phyloP scores from a whole-genome alignment of 2,797 vertebrate genomes.

The Arctocebus calabarensis region DNA sequence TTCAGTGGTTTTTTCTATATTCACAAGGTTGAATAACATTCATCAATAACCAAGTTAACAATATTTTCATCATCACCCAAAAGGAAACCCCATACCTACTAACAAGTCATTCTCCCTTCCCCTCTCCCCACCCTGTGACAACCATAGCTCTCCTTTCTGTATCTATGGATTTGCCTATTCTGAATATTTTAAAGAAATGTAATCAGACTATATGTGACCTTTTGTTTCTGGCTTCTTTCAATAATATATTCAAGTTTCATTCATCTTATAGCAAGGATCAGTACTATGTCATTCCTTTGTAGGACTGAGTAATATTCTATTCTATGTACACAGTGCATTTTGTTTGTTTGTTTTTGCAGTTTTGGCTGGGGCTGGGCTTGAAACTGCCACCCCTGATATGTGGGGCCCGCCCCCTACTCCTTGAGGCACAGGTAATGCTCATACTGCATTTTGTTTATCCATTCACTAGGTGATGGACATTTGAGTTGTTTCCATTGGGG shows the following conservation, averaged over 20 bases:
- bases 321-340: neutral
- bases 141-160: neutral
- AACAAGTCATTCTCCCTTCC: neutral
- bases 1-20: slow-evolving; percentile 19
- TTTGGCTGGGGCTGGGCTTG: too few relatives aligned
- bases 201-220: neutral
- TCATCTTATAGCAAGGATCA: neutral
- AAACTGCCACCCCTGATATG: too few relatives aligned
- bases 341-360: neutral
- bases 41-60: slow-evolving; percentile 13
- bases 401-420: too few relatives aligned
- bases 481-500: neutral
- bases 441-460: neutral
- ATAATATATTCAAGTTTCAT: neutral
- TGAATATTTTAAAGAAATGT: neutral
- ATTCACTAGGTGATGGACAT: neutral
- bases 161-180: neutral
- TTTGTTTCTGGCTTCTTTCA: neutral
- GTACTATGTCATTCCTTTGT: neutral
- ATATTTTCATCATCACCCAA: neutral
- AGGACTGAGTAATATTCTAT: neutral
- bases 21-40: neutral
- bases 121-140: too few relatives aligned
- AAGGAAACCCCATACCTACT: neutral
- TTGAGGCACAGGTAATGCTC: too few relatives aligned